Evolutionary conservation across 2,797 vertebrate species (phyloP).

Genomic region (Todus mexicanus): DNA sequence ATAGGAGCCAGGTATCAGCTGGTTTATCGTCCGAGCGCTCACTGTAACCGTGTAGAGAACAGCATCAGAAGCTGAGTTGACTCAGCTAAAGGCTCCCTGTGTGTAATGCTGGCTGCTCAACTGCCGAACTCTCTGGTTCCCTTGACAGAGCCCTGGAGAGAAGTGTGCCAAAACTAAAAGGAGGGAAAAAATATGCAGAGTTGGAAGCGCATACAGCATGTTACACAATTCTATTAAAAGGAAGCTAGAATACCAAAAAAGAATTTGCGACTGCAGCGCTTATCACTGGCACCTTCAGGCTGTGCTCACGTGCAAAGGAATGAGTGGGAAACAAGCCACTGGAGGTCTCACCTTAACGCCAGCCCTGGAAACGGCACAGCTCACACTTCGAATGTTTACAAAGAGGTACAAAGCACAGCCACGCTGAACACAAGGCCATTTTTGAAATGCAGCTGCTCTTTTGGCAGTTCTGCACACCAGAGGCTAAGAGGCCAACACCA

Average conservation of each 20-base stretch:
- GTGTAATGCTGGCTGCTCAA: neutral
- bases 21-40: neutral
- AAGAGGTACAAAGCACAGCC: neutral
- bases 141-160: neutral
- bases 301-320: neutral
- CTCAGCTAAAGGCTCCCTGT: neutral
- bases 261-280: neutral
- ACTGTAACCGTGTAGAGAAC: neutral
- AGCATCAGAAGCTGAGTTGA: neutral
- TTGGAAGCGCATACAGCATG: neutral
- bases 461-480: neutral
- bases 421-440: neutral
- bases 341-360: neutral
- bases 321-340: neutral
- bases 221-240: neutral
- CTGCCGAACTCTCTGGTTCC: neutral
- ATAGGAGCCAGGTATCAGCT: neutral
- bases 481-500: neutral
- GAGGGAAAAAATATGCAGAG: neutral
- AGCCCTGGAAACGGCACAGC: neutral
- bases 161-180: fast-evolving
- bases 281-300: neutral
- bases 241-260: neutral
- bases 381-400: neutral
- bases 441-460: neutral